Percentiles rank a stretch among this genome's conserved stretches.
Evolutionary conservation across 2,888 invertebrate genomes (phyloP).

Genomic region (Drosophila silvestris): DNA sequence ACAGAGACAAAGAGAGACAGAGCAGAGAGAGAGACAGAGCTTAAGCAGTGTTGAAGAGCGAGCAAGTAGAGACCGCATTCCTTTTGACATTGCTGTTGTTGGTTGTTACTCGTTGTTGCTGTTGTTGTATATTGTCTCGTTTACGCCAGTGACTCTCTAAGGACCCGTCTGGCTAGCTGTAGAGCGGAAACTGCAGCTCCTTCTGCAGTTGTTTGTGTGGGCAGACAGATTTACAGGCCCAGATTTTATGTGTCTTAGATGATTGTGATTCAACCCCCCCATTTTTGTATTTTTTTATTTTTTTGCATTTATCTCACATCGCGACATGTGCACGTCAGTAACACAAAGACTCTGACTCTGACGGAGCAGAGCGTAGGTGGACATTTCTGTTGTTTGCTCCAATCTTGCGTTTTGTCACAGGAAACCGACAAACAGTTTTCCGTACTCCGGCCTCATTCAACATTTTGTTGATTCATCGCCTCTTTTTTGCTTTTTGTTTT

Average conservation of each 20-base stretch:
- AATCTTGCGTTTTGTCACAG: conserved; percentile 50
- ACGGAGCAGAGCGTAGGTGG: conserved; percentile 54
- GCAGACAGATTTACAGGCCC: conserved; percentile 54
- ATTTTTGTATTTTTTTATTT: conserved; percentile 15
- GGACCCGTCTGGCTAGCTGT: conserved; percentile 62
- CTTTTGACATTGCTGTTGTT: conserved; percentile 32
- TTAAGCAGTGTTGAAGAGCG: not conserved
- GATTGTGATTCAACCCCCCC: conserved; percentile 24
- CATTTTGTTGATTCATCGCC: conserved; percentile 65
- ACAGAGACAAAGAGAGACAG: conserved; percentile 7
- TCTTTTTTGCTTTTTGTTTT: conserved; percentile 4
- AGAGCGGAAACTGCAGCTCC: conserved; percentile 57
- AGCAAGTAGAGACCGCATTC: conserved; percentile 20
- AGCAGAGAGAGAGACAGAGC: not conserved
- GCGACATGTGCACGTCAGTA: conserved; percentile 54
- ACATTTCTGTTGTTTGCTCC: conserved; percentile 22
- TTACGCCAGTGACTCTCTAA: conserved; percentile 74
- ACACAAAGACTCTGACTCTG: conserved; percentile 24
- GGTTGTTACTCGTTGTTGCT: conserved; percentile 10
- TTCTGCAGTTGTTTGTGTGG: conserved; percentile 35
- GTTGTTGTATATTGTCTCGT: conserved; percentile 62
- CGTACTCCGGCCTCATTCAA: conserved; percentile 23
- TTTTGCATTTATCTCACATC: conserved; percentile 60
- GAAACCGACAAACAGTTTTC: conserved; percentile 38
- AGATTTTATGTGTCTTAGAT: conserved; percentile 40